Evolutionary conservation across 2,113 vertebrate species (phyloP).

Genomic region (Seriola quinqueradiata): DNA sequence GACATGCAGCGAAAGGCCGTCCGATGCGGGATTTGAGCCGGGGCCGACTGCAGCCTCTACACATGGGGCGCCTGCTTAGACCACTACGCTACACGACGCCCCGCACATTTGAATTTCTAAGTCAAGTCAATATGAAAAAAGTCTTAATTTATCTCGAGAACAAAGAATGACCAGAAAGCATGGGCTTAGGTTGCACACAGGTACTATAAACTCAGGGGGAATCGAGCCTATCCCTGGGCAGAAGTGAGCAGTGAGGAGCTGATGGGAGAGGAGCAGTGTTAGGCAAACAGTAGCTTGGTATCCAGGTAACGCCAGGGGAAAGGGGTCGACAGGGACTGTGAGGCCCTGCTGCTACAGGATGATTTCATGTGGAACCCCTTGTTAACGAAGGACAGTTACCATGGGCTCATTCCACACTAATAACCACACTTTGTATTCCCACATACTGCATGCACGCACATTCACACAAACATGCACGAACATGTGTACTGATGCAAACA

Average conservation of each 20-base stretch:
- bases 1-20: no score
- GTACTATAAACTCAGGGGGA: conserved; percentile 21
- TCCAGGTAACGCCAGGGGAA: conserved; percentile 63
- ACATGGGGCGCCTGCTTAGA: no score
- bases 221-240: conserved; percentile 14
- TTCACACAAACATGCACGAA: conserved; percentile 30
- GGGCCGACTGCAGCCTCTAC: no score
- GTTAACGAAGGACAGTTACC: conserved; percentile 15
- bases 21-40: no score
- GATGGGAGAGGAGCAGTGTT: conserved; percentile 61
- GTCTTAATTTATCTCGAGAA: neutral
- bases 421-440: conserved; percentile 28
- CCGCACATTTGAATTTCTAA: neutral
- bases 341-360: conserved; percentile 38
- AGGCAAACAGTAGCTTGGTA: conserved; percentile 67
- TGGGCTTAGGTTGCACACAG: conserved; percentile 25
- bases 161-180: conserved; percentile 3
- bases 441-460: conserved; percentile 2
- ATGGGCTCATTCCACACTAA: conserved; percentile 5
- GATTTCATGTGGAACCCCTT: conserved; percentile 42
- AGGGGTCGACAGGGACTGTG: conserved; percentile 20
- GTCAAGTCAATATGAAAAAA: conserved; percentile 10
- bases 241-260: conserved; percentile 24
- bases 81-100: no score
- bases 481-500: neutral